Evolutionary conservation across 2,797 vertebrate species (phyloP), one percentile per base, ranked within the genome.

Genomic region (Yasuhikotakia modesta): DNA sequence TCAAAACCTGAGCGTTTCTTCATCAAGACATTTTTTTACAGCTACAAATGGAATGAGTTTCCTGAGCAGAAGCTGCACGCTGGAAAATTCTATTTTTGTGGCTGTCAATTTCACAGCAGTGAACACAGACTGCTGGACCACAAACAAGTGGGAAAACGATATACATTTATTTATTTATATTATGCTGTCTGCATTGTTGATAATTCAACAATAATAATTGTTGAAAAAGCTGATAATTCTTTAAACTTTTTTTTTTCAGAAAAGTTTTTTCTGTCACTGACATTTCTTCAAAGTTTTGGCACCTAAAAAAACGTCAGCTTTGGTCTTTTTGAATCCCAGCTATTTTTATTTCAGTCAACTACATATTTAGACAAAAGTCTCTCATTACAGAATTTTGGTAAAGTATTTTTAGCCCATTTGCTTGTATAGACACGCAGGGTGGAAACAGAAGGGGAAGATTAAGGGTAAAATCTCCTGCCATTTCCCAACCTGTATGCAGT

Each of bases 21-120:
- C 84, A 86, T 87, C 84, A 84, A 83, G 30, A 35, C 80, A 71
- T 86, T 79, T 77, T 78, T 79, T 32, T 35, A 78, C 77, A 77
- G 82, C 82, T 81, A 61, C 76, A 82, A 76, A 85, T 68, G 57
- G 78, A 71, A 79, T 73, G 77, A 39, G 57, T n/a, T 79, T 85
- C 73, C 79, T 85, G 84, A 86, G 84, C 76, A 53, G 67, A 64
- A 55, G 16, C 73, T 14, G 32, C 67, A 70, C 84, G 74, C 65
- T 75, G 5, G 77, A 81, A 84, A 82, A 86, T 82, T 85, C 86
- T 88, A 86, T 88, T 89, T 85, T 88, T 88, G 84, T 86, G 85
- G 84, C 80, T 73, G 78, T 73, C 22, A 32, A 55, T 70, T 68
- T 19, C 30, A n/a, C 19, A 32, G 24, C 52, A 39, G 52, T 71